Evolutionary conservation across 2,888 invertebrate genomes (phyloP).

Genomic region (Vannuccia rotundouncinata): DNA sequence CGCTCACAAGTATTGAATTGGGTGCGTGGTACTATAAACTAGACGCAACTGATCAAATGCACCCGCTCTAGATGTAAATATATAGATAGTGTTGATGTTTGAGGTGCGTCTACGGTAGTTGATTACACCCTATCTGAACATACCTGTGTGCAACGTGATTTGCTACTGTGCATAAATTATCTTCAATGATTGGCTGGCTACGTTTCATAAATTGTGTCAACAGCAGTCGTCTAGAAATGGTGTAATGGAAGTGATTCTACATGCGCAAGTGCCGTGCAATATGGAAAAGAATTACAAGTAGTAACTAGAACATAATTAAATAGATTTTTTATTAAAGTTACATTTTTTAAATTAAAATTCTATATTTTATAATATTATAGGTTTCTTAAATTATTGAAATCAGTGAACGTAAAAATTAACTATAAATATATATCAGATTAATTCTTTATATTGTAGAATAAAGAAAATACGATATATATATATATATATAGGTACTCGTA

Average conservation of each 20-base stretch:
- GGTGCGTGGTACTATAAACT: neutral
- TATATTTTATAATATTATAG: no score
- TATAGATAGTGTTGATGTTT: neutral
- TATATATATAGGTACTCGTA: no score
- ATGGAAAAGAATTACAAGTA: no score
- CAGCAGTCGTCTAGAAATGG: neutral
- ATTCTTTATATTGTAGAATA: no score
- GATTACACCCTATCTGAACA: neutral
- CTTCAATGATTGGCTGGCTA: neutral
- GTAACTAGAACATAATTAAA: no score
- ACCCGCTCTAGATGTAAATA: neutral
- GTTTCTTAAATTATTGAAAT: no score
- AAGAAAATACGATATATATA: no score
- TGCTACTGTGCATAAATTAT: neutral
- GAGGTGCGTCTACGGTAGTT: neutral
- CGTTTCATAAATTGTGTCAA: neutral
- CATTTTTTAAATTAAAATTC: no score
- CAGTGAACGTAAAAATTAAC: no score
- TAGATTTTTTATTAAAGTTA: no score
- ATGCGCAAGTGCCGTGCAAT: neutral
- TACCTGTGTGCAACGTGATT: neutral
- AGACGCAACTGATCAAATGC: neutral
- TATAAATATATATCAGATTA: no score
- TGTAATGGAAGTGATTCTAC: neutral
- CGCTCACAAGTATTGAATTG: neutral